Conservation (phyloP, 2,797 vertebrate species). For the Varecia variegata region DNA sequence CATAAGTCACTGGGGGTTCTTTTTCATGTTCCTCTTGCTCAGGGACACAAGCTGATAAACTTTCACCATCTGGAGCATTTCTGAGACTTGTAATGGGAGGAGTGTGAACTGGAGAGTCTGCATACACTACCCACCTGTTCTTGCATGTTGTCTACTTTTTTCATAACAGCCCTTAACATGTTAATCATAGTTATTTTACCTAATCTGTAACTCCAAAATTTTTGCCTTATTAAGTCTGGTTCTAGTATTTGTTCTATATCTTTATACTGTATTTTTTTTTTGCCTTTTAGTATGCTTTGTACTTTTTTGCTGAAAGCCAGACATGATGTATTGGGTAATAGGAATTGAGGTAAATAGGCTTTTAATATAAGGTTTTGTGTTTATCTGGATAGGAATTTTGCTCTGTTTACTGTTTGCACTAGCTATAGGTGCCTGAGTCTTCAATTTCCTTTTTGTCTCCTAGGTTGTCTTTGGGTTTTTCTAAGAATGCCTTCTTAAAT, state of each 20-base stretch:
- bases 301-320: slow-evolving; percentile 1
- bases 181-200: neutral
- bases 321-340: neutral
- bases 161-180: neutral
- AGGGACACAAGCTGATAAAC: neutral
- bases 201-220: neutral
- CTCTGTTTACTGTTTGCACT: neutral
- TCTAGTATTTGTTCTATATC: neutral
- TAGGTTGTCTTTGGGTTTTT: neutral
- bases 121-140: neutral
- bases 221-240: neutral
- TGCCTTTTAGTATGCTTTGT: neutral
- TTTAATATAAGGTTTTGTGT: neutral
- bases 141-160: neutral
- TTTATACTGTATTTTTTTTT: neutral
- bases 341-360: neutral
- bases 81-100: neutral
- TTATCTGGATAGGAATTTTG: neutral
- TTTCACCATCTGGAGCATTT: neutral
- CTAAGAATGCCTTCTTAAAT: neutral
- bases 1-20: neutral
- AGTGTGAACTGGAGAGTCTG: neutral
- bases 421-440: neutral
- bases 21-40: neutral
- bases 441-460: neutral